phyloP scores from a whole-genome alignment of 2,797 vertebrate genomes.

The Pseudochirops corinnae region DNA sequence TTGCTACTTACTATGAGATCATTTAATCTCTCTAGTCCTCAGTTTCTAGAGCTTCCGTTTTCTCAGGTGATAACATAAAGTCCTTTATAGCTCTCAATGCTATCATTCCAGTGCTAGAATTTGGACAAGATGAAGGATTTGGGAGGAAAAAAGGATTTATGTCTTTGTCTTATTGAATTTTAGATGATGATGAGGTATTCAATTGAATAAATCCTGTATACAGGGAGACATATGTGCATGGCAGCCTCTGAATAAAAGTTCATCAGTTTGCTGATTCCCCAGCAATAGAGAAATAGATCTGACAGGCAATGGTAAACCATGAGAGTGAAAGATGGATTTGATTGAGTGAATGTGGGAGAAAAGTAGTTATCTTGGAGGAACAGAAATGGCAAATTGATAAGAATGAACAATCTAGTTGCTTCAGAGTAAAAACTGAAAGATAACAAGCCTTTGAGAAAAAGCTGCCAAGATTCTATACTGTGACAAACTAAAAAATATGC shows the following conservation, averaged over 20 bases:
- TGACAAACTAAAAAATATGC: background rate
- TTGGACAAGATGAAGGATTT: background rate
- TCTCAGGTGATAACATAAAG: background rate
- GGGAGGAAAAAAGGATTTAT: slow-evolving; percentile 6
- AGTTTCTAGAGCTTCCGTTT: background rate
- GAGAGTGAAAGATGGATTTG: slow-evolving; percentile 21
- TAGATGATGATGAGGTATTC: background rate
- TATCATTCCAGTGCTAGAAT: background rate
- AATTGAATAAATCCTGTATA: background rate
- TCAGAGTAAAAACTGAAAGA: background rate
- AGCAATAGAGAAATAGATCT: background rate
- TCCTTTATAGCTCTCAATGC: background rate
- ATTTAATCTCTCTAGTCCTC: background rate
- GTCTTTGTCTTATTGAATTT: background rate
- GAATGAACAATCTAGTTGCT: background rate
- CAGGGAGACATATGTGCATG: background rate
- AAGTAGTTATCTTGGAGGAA: slow-evolving; percentile 51
- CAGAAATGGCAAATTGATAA: background rate
- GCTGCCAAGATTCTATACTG: background rate
- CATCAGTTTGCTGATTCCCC: background rate
- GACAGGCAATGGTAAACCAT: background rate
- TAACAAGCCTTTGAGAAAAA: background rate
- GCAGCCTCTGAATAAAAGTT: slow-evolving; percentile 28
- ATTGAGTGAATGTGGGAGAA: background rate
- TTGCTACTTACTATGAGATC: background rate